phyloP scores from a whole-genome alignment of 2,888 invertebrate species.

The Anthrax anthrax region DNA sequence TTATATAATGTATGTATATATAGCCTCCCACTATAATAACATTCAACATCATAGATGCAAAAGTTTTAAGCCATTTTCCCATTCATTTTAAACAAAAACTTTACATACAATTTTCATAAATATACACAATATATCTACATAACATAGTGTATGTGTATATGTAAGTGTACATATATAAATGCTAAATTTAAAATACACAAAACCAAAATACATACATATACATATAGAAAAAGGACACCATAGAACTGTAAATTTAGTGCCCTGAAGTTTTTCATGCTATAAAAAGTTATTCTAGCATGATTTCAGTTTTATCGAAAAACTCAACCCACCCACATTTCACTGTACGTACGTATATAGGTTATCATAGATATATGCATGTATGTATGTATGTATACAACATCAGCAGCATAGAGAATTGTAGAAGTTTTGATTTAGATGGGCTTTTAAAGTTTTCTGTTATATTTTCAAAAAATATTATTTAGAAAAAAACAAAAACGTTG shows the following conservation, averaged over 20 bases:
- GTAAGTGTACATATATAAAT: no score
- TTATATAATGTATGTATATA: no score
- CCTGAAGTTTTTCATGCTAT: background rate
- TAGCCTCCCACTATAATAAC: no score
- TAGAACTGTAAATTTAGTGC: background rate
- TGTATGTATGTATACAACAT: no score
- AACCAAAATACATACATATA: no score
- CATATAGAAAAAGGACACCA: background rate
- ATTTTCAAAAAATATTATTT: background rate
- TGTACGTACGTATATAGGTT: no score
- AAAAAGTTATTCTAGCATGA: background rate
- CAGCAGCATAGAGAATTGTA: no score
- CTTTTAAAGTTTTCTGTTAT: conserved; percentile 6
- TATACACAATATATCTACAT: no score
- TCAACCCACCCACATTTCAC: background rate
- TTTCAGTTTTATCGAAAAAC: background rate
- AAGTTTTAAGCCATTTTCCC: conserved; percentile 5
- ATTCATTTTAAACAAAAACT: background rate
- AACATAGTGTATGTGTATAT: no score
- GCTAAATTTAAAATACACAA: no score
- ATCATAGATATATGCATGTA: no score
- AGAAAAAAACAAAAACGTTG: no score
- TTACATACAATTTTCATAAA: conserved; percentile 1
- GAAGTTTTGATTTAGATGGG: conserved; percentile 7
- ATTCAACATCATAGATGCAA: conserved; percentile 4